Evolutionary conservation across 1,140 invertebrate genomes (phyloP).

Genomic region (Gonatopus flavifemur): DNA sequence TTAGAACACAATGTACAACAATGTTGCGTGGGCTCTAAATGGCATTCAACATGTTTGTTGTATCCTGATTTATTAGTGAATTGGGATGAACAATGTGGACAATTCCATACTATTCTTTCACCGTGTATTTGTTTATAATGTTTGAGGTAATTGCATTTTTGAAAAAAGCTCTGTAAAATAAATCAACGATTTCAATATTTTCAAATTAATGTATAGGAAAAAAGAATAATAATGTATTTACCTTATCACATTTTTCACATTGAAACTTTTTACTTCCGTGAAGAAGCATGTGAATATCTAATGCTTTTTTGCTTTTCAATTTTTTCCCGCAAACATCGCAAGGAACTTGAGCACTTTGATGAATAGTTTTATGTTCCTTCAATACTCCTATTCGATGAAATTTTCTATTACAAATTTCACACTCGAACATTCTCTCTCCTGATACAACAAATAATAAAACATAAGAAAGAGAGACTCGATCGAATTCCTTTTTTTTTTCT

Average conservation of each 20-base stretch:
- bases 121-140: constrained; percentile 50
- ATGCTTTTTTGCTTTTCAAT: constrained; percentile 57
- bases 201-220: background rate
- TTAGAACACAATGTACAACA: constrained; percentile 47
- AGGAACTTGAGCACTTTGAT: constrained; percentile 48
- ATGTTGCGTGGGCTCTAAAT: constrained; percentile 16
- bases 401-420: constrained; percentile 53
- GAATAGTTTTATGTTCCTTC: constrained; percentile 53
- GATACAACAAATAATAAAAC: constrained; percentile 24
- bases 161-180: constrained; percentile 43
- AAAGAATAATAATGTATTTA: constrained; percentile 9
- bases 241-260: constrained; percentile 58
- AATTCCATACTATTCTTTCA: constrained; percentile 42
- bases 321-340: constrained; percentile 55
- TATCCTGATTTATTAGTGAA: constrained; percentile 23
- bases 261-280: constrained; percentile 46
- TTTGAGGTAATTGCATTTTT: constrained; percentile 49
- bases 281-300: constrained; percentile 48
- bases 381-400: constrained; percentile 58
- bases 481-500: background rate
- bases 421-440: constrained; percentile 54
- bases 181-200: too few species aligned
- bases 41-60: constrained; percentile 22
- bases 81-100: constrained; percentile 22
- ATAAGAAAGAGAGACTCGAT: too few species aligned